phyloP scores from a whole-genome alignment of 2,888 invertebrate genomes.

The Meta bourneti region DNA sequence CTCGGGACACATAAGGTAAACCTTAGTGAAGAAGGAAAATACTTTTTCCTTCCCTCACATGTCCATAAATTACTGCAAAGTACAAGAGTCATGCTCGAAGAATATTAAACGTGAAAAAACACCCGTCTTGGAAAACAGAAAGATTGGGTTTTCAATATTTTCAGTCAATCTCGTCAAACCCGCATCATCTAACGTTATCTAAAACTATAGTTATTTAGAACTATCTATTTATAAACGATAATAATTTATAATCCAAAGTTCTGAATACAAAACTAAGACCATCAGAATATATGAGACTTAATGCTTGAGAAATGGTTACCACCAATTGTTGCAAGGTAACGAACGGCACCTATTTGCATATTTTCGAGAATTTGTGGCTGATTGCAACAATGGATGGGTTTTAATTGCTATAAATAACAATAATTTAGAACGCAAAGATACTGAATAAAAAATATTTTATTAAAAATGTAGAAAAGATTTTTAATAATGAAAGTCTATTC shows the following conservation, averaged over 20 bases:
- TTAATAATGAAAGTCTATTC: neutral
- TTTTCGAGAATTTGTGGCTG: too few species aligned
- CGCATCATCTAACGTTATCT: too few species aligned
- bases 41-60: neutral
- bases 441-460: neutral
- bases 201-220: too few species aligned
- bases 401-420: neutral
- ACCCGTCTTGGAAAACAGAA: neutral
- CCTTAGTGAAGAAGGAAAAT: neutral
- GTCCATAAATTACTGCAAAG: neutral
- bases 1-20: neutral
- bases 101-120: constrained; percentile 5
- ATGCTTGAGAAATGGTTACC: too few species aligned
- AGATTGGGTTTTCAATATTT: constrained; percentile 1
- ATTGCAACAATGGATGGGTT: neutral
- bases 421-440: neutral
- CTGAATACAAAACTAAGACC: too few species aligned
- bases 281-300: too few species aligned
- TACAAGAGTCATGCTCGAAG: neutral
- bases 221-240: too few species aligned
- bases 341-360: too few species aligned
- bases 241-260: too few species aligned
- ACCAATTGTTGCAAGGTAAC: too few species aligned
- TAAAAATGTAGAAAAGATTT: neutral
- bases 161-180: neutral